Base-by-base conservation (phyloP, 1,140 invertebrate species). In the Latrodectus geometricus region DNA sequence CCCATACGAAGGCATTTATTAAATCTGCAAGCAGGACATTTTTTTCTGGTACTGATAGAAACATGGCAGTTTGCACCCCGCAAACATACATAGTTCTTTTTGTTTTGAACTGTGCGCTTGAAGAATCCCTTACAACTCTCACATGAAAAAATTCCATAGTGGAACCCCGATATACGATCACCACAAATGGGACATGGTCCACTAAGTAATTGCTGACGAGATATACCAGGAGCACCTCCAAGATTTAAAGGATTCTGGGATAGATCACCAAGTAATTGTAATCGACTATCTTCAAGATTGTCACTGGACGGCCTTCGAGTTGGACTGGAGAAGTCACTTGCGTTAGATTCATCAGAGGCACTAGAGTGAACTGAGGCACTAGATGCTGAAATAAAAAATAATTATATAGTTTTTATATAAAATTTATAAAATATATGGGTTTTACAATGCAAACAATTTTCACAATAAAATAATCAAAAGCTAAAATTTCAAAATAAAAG, bases 51-150 rank as follows among this genome's bases (percentile, higher is more conserved):
- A 9, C 95, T 95, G 14, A 98, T 96, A 50, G 90, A 96, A 17
- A 98, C 96, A 7, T 96, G 95, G 92, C 98, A 99, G 79, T 95
- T 95, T 0, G 96, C 96, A 17, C 96, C 96, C 70, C 96, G 93
- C 72, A 98, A 93, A 91, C 98, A 99, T 86, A 97, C 95, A 91
- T 99, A 99, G 90, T 97, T 96, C 92, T 99, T 98, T 77, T 97
- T 94, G 91, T 99, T 99, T 92, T 99, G 97, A 8, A 99, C 98
- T 68, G 97, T 99, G 87, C 98, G 93, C 91, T 99, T 99, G 92
- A 99, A 99, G 91, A 99, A 99, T 7, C 98, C 98, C 92, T 99
- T 99, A 89, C 93, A 99, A 14, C 96, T 97, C 90, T 99, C 97
- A 92, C 97, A 99, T 14, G 97, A 97, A 91, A 98, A 98, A 89